Conservation (phyloP, 2,888 invertebrate species). For the Pyralis farinalis region DNA sequence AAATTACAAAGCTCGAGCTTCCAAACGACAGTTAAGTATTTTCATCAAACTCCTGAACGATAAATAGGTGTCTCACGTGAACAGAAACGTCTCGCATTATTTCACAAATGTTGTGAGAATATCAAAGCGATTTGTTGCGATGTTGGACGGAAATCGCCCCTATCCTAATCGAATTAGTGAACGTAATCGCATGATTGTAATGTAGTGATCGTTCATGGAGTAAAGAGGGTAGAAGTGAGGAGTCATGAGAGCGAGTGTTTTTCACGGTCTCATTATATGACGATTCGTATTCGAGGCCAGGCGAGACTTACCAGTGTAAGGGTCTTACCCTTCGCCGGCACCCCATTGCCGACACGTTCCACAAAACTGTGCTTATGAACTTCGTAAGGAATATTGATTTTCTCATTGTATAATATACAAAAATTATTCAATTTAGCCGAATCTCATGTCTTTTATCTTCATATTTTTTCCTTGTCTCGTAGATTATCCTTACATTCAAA, state of each 20-base stretch:
- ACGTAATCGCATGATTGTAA: conserved; percentile 32
- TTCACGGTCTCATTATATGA: conserved; percentile 71
- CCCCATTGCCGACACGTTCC: conserved; percentile 31
- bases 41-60: conserved; percentile 44
- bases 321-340: conserved; percentile 18
- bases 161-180: conserved; percentile 30
- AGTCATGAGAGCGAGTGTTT: conserved; percentile 72
- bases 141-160: conserved; percentile 26
- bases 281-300: conserved; percentile 69
- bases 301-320: conserved; percentile 43
- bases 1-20: conserved; percentile 16
- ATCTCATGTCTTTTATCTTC: too few species aligned
- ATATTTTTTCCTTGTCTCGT: too few species aligned
- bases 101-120: conserved; percentile 69
- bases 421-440: conserved; percentile 10
- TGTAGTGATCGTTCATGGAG: conserved; percentile 31
- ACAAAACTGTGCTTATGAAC: conserved; percentile 40
- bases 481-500: too few species aligned
- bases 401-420: conserved; percentile 17
- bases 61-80: conserved; percentile 46
- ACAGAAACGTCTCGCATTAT: conserved; percentile 59
- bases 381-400: conserved; percentile 48
- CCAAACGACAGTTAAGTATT: conserved; percentile 33
- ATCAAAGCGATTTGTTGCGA: conserved; percentile 54
- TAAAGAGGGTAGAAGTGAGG: conserved; percentile 47